phyloP scores from a whole-genome alignment of 1,140 invertebrate genomes.

The Drosophila mayri region DNA sequence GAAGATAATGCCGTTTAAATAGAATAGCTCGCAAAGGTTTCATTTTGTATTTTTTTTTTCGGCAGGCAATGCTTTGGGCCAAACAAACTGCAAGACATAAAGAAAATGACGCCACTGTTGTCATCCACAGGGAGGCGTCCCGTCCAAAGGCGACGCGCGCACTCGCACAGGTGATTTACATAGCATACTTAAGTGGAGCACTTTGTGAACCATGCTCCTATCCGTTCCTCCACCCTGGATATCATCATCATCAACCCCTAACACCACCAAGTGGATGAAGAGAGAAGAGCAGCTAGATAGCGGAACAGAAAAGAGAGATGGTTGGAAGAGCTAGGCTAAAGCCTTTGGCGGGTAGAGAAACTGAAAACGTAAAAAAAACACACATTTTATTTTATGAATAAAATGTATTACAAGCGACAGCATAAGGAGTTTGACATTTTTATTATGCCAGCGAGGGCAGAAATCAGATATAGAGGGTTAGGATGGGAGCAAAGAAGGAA shows the following conservation, averaged over 20 bases:
- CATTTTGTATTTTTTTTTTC: constrained; percentile 6
- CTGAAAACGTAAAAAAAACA: constrained; percentile 44
- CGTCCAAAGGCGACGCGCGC: neutral
- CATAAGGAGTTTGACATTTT: constrained; percentile 82
- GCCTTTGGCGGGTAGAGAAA: neutral
- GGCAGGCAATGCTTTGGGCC: constrained; percentile 40
- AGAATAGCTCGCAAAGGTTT: constrained; percentile 62
- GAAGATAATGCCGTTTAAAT: constrained; percentile 80
- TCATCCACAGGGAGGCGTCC: constrained; percentile 17
- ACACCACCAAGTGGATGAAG: constrained; percentile 46
- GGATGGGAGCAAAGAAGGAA: neutral
- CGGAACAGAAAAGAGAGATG: neutral
- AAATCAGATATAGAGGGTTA: constrained; percentile 41
- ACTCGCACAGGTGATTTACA: constrained; percentile 79
- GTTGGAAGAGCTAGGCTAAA: constrained; percentile 20
- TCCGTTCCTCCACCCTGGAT: constrained; percentile 34
- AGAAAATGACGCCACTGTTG: constrained; percentile 73
- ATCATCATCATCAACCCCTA: constrained; percentile 66
- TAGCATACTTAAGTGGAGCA: constrained; percentile 83
- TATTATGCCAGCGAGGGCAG: constrained; percentile 62
- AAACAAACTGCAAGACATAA: constrained; percentile 75
- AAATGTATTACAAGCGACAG: constrained; percentile 80
- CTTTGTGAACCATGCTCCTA: constrained; percentile 61
- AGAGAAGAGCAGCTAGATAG: constrained; percentile 50
- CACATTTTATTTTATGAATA: constrained; percentile 76